Evolutionary conservation across 2,113 vertebrate genomes (phyloP).

Genomic region (Pedetes capensis): DNA sequence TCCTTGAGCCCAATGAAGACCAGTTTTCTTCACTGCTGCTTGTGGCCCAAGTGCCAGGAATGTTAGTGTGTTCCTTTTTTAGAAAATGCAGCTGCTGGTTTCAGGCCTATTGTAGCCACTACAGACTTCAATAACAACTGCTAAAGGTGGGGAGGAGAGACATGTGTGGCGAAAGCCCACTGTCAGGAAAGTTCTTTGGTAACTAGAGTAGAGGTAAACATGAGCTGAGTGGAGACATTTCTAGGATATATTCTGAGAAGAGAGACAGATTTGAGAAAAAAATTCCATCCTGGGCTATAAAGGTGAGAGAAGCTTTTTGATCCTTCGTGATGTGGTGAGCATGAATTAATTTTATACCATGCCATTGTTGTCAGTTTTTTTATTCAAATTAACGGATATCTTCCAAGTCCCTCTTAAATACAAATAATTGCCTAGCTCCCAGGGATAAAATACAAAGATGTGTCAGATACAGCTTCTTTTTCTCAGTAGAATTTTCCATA

Average conservation of each 20-base stretch:
- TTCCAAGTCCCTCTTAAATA: neutral
- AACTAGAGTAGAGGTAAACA: conserved; percentile 32
- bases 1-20: neutral
- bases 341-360: conserved; percentile 14
- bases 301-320: neutral
- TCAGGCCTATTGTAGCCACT: conserved; percentile 47
- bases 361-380: neutral
- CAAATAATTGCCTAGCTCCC: neutral
- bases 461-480: neutral
- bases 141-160: neutral
- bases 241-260: neutral
- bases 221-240: neutral
- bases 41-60: conserved; percentile 12
- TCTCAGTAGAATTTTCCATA: conserved; percentile 17
- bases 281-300: neutral
- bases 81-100: conserved; percentile 68
- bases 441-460: neutral
- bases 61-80: conserved; percentile 36
- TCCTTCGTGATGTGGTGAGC: neutral
- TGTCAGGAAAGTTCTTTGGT: neutral
- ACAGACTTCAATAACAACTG: conserved; percentile 19
- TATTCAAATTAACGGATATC: neutral
- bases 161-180: neutral
- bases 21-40: neutral
- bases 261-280: neutral